A percentile compares a stretch with the other conserved stretches of the same genome.
Conservation (phyloP, 2,888 invertebrate species). For the Tachina fera region DNA sequence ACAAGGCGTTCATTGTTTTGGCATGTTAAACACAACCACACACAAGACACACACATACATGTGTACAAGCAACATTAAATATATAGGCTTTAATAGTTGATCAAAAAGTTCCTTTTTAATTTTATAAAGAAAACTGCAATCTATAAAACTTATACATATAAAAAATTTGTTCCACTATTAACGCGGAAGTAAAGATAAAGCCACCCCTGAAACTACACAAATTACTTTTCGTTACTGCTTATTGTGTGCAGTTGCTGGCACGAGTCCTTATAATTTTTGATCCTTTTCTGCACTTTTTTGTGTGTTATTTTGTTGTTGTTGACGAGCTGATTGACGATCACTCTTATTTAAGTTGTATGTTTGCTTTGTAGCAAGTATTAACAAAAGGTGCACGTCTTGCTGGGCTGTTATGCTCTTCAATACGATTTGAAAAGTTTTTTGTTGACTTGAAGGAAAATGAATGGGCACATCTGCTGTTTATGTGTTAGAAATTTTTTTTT, state of each 20-base stretch:
- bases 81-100: constrained; percentile 7
- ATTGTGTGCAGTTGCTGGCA: constrained; percentile 54
- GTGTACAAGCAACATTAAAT: background rate
- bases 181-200: constrained; percentile 56
- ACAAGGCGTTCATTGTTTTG: constrained; percentile 60
- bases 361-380: constrained; percentile 32
- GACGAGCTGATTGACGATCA: constrained; percentile 32
- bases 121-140: constrained; percentile 54
- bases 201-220: constrained; percentile 60
- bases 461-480: constrained; percentile 66
- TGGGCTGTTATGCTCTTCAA: constrained; percentile 42
- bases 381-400: constrained; percentile 66
- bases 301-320: constrained; percentile 12
- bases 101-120: constrained; percentile 40
- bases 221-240: constrained; percentile 50
- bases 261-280: constrained; percentile 63
- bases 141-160: constrained; percentile 45
- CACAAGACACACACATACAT: background rate
- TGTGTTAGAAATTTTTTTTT: constrained; percentile 16
- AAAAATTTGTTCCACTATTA: constrained; percentile 65
- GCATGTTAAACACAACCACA: constrained; percentile 61
- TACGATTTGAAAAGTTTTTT: constrained; percentile 58
- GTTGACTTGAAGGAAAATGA: constrained; percentile 71
- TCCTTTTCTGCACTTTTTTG: constrained; percentile 43
- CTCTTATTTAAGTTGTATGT: background rate